phyloP scores from a whole-genome alignment of 2,888 invertebrate genomes.

The Chydorus sphaericus region DNA sequence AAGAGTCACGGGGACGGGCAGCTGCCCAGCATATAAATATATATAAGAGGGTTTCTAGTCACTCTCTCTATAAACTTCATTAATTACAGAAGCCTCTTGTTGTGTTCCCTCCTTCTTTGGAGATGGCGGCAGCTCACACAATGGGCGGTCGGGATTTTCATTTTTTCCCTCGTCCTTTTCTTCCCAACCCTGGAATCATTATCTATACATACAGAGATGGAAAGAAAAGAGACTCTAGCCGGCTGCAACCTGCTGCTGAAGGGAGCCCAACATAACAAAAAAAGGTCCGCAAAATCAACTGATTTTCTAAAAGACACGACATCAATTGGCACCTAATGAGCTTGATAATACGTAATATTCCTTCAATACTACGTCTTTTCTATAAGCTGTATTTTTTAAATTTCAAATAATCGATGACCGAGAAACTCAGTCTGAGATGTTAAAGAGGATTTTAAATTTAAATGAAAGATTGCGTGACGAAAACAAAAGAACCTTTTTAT shows the following conservation, averaged over 20 bases:
- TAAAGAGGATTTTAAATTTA: too few species aligned
- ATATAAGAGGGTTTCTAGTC: too few species aligned
- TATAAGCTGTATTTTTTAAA: too few species aligned
- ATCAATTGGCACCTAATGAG: not conserved
- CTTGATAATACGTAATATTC: too few species aligned
- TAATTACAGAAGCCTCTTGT: not conserved
- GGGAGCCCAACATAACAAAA: not conserved
- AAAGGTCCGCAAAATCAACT: not conserved
- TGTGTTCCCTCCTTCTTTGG: not conserved
- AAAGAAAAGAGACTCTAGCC: not conserved
- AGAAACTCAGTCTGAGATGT: too few species aligned
- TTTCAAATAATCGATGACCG: too few species aligned
- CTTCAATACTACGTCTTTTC: too few species aligned
- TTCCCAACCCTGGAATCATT: not conserved
- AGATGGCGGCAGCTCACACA: conserved; percentile 1
- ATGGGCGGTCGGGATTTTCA: conserved; percentile 5
- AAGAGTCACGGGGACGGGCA: too few species aligned
- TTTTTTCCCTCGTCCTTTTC: not conserved
- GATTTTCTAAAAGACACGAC: not conserved
- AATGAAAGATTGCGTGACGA: too few species aligned
- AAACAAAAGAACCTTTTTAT: too few species aligned
- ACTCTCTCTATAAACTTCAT: conserved; percentile 4
- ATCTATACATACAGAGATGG: too few species aligned
- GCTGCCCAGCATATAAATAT: too few species aligned
- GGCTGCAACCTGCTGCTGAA: not conserved